These are phyloP conservation scores for Sceloporus undulatus DNA, from an alignment of 2,113 vertebrate genomes.

Conservation along the genomic window DNA sequence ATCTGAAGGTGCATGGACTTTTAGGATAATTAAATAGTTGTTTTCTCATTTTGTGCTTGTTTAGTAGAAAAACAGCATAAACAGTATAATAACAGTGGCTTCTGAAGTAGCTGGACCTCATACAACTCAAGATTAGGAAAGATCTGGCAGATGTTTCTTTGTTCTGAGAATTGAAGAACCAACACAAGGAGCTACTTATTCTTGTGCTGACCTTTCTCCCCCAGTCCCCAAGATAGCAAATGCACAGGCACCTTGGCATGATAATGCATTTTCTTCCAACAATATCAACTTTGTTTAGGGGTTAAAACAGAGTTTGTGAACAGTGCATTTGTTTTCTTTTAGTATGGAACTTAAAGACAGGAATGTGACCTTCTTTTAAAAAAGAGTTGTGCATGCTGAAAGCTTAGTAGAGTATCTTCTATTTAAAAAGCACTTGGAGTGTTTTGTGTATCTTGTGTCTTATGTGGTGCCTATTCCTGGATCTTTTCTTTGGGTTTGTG, in stretches of 20 bases:
- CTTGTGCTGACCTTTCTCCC: not conserved
- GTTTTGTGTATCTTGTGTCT: not conserved
- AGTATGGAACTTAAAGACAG: not conserved
- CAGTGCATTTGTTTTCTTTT: not conserved
- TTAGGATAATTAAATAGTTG: not conserved
- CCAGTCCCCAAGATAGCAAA: conserved; percentile 31
- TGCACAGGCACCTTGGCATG: conserved; percentile 52
- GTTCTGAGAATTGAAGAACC: no score
- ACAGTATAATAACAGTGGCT: no score
- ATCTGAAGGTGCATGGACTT: not conserved
- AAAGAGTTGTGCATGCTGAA: not conserved
- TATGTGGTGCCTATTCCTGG: not conserved
- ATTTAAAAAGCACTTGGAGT: rapidly evolving
- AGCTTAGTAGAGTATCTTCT: not conserved
- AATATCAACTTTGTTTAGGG: conserved; percentile 45
- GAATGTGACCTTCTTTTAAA: not conserved
- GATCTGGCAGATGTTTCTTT: not conserved
- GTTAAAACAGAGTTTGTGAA: not conserved
- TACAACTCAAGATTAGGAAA: not conserved
- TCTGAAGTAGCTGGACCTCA: not conserved
- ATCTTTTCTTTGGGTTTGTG: not conserved
- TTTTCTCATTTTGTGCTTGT: not conserved
- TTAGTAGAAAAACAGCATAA: not conserved
- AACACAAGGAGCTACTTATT: conserved; percentile 46
- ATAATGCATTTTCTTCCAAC: conserved; percentile 35